A percentile compares a stretch with the other conserved stretches of the same genome.
These are phyloP conservation scores for Aurelia sp. DNA, from an alignment of 30 jellyfish, hydroid and myxozoan genomes.

Conservation along the genomic window DNA sequence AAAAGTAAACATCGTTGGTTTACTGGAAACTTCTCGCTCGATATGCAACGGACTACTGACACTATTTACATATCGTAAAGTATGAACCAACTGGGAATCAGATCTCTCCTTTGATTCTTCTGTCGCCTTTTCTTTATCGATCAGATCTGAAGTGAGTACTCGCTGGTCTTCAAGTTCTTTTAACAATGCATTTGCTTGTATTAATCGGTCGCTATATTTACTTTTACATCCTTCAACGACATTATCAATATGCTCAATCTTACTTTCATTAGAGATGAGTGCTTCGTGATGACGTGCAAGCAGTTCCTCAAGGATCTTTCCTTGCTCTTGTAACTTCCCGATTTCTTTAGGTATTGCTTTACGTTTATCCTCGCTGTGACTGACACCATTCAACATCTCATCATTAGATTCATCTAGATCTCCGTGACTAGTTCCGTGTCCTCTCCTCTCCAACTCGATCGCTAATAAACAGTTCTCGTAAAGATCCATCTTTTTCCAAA, in stretches of 20 bases:
- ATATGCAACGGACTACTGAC: slow-evolving; percentile 72
- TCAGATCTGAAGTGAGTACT: slow-evolving; percentile 44
- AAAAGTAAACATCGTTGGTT: background rate
- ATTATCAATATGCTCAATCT: slow-evolving; percentile 41
- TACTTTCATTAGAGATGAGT: slow-evolving; percentile 11
- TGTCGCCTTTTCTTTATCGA: slow-evolving; percentile 42
- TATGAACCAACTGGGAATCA: slow-evolving; percentile 53
- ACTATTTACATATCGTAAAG: slow-evolving; percentile 57
- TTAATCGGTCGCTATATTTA: slow-evolving; percentile 43
- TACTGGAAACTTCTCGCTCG: slow-evolving; percentile 30
- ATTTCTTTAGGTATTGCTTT: background rate
- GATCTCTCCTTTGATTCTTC: slow-evolving; percentile 36
- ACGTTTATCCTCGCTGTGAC: background rate
- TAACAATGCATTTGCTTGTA: slow-evolving; percentile 37
- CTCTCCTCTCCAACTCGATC: slow-evolving; percentile 67
- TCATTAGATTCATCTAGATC: slow-evolving; percentile 1
- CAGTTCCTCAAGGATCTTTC: slow-evolving; percentile 61
- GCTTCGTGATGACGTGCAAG: slow-evolving; percentile 64
- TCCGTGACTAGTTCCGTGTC: slow-evolving; percentile 11
- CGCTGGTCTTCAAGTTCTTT: slow-evolving; percentile 67
- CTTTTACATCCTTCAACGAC: slow-evolving; percentile 48
- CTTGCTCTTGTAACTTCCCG: slow-evolving; percentile 30
- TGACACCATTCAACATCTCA: background rate
- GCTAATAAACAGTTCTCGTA: slow-evolving; percentile 81
- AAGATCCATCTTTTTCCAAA: slow-evolving; percentile 95